A percentile compares a stretch with the other conserved stretches of the same genome.
These are phyloP conservation scores for Enteromius afrohamiltoni DNA, from an alignment of 2,797 vertebrate genomes.

Conservation along the genomic window DNA sequence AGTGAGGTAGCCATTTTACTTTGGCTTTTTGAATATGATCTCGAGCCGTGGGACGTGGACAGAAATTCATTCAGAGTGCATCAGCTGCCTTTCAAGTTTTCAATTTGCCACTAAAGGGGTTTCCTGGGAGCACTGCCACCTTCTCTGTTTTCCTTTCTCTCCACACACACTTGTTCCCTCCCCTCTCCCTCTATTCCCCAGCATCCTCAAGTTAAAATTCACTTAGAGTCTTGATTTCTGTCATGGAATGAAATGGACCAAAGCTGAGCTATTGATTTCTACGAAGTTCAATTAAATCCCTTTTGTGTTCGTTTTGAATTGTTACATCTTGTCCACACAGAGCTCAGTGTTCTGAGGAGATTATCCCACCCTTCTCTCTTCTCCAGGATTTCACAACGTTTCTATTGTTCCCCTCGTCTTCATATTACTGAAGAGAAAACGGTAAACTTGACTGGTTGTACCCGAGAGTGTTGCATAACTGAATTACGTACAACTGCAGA, in stretches of 20 bases:
- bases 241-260: constrained; percentile 46
- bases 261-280: constrained; percentile 55
- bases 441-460: constrained; percentile 30
- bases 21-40: constrained; percentile 19
- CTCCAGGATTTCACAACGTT: constrained; percentile 16
- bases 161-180: neutral
- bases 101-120: constrained; percentile 20
- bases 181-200: constrained; percentile 9
- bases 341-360: constrained; percentile 45
- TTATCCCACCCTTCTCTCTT: constrained; percentile 36
- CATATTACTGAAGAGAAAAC: constrained; percentile 8
- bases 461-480: constrained; percentile 30
- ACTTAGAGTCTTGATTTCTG: constrained; percentile 53
- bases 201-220: constrained; percentile 36
- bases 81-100: constrained; percentile 38
- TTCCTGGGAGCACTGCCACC: constrained; percentile 25
- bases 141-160: constrained; percentile 8
- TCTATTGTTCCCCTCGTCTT: constrained; percentile 3
- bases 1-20: neutral
- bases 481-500: neutral
- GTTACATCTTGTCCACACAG: constrained; percentile 42
- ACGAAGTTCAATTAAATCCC: constrained; percentile 51
- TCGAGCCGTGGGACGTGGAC: neutral
- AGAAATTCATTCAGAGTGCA: constrained; percentile 23
- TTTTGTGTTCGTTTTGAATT: constrained; percentile 48